Evolutionary conservation across 2,113 vertebrate genomes (phyloP).

Genomic region (Acanthisitta chloris): DNA sequence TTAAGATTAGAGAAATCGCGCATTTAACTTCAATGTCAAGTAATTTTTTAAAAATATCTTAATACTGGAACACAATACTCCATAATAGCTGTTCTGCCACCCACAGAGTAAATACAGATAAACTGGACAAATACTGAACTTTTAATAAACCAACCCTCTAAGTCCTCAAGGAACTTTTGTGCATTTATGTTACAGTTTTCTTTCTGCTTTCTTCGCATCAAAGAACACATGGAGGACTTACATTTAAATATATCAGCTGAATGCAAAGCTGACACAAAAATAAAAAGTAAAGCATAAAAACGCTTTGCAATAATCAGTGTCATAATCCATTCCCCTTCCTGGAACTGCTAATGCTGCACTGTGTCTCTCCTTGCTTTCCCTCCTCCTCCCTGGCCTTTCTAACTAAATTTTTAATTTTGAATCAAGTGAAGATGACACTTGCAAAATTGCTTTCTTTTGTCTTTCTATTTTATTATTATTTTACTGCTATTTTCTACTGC

Average conservation of each 20-base stretch:
- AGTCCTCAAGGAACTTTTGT: neutral
- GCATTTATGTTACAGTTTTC: neutral
- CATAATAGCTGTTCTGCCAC: neutral
- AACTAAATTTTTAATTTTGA: neutral
- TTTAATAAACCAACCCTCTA: neutral
- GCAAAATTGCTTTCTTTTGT: neutral
- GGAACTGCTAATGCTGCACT: neutral
- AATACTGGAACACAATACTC: slow-evolving; percentile 9
- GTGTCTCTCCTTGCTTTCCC: neutral
- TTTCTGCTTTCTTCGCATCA: neutral
- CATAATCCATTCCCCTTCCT: neutral
- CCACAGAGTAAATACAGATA: neutral
- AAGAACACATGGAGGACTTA: neutral
- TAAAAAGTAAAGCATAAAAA: neutral
- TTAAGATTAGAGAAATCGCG: slow-evolving; percentile 41
- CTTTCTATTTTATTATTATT: neutral
- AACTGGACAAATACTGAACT: neutral
- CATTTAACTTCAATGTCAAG: slow-evolving; percentile 55
- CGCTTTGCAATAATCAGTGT: neutral
- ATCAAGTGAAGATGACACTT: neutral
- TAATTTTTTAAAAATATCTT: neutral
- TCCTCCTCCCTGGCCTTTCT: neutral
- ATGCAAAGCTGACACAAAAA: neutral
- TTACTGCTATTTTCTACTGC: neutral
- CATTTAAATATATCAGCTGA: neutral